A percentile compares a stretch with the other conserved stretches of the same genome.
Evolutionary conservation across 2,888 invertebrate genomes (phyloP).

Genomic region (Sminthurides aquaticus): DNA sequence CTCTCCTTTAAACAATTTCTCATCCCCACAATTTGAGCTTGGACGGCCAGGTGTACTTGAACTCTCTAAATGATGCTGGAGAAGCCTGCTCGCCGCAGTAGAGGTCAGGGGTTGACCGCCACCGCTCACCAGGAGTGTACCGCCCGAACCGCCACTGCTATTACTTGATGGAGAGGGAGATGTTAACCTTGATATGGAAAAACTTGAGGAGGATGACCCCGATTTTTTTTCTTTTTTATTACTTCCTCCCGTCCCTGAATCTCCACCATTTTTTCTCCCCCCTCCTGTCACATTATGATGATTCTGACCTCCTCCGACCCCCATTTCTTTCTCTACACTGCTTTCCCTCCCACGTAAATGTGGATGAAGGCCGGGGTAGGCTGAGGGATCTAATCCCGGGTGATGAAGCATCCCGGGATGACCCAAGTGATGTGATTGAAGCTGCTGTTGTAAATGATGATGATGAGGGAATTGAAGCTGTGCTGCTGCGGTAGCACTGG

Average conservation of each 20-base stretch:
- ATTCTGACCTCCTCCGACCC: neutral
- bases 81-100: slow-evolving; percentile 14
- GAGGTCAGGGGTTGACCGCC: slow-evolving; percentile 25
- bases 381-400: neutral
- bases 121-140: slow-evolving; percentile 6
- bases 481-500: neutral
- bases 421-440: slow-evolving; percentile 21
- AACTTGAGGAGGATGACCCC: slow-evolving; percentile 31
- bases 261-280: neutral
- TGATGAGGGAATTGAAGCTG: slow-evolving; percentile 24
- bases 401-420: slow-evolving; percentile 19
- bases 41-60: neutral
- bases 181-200: slow-evolving; percentile 43
- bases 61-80: slow-evolving; percentile 24
- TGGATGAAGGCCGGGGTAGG: neutral
- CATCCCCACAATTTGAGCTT: slow-evolving; percentile 17
- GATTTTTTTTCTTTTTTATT: slow-evolving; percentile 1
- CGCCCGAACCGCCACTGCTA: slow-evolving; percentile 27
- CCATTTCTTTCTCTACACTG: slow-evolving; percentile 9
- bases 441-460: slow-evolving; percentile 23
- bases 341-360: slow-evolving; percentile 3
- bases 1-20: slow-evolving; percentile 28
- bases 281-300: neutral
- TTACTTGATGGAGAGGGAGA: slow-evolving; percentile 43
- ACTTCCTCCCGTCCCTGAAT: neutral